Percentiles rank a stretch among this genome's conserved stretches.
phyloP scores from a whole-genome alignment of 2,113 vertebrate species.

The Pycnonotus jocosus region DNA sequence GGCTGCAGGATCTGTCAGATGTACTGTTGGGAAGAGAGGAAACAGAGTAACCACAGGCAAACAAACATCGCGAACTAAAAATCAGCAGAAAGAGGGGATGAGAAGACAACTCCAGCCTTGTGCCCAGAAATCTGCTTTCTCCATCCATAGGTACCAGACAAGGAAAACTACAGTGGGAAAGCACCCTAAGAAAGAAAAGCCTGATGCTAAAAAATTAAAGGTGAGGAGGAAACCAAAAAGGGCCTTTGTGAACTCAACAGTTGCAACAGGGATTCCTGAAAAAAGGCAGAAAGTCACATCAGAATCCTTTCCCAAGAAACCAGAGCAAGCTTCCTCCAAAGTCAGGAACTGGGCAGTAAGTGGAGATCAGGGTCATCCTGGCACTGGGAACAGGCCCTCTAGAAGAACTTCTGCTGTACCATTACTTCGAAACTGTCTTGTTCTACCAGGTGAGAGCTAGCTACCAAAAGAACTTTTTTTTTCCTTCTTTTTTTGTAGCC shows the following conservation, averaged over 20 bases:
- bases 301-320: conserved; percentile 31
- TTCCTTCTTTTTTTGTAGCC: background rate
- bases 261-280: background rate
- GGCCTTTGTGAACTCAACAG: conserved; percentile 1
- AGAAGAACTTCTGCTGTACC: conserved; percentile 14
- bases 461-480: background rate
- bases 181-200: conserved; percentile 54
- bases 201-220: conserved; percentile 35
- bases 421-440: conserved; percentile 24
- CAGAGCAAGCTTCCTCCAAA: background rate
- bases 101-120: conserved; percentile 36
- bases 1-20: conserved; percentile 15
- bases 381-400: background rate
- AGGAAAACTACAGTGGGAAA: conserved; percentile 46
- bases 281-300: conserved; percentile 5
- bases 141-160: conserved; percentile 27
- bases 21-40: conserved; percentile 6
- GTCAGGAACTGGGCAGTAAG: background rate
- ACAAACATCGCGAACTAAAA: conserved; percentile 37
- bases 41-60: conserved; percentile 11
- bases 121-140: conserved; percentile 43
- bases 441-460: conserved; percentile 19
- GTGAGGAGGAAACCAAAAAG: conserved; percentile 21
- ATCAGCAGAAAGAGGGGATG: conserved; percentile 50
- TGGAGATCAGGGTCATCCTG: background rate